Conservation (phyloP, 2,797 vertebrate genomes). For the Acomys russatus region DNA sequence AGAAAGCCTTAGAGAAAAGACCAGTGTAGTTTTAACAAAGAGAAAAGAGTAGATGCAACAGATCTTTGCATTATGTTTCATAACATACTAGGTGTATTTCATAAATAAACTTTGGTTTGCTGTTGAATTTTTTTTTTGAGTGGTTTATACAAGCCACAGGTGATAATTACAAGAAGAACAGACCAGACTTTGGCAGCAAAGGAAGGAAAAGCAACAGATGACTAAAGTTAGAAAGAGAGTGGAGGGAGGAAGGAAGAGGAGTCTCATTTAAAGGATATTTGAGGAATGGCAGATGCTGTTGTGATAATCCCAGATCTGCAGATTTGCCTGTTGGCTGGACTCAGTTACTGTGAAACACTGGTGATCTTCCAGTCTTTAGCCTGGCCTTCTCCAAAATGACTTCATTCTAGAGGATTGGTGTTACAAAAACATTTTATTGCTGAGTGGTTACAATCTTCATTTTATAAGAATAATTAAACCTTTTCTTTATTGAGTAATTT, state of each 20-base stretch:
- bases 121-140: constrained; percentile 24
- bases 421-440: constrained; percentile 32
- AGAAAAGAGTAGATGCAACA: not conserved
- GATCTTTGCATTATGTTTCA: not conserved
- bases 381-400: not conserved
- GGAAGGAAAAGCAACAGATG: not conserved
- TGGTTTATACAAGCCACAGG: constrained; percentile 16
- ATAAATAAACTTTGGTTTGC: constrained; percentile 48
- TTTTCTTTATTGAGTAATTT: constrained; percentile 58
- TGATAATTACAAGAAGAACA: not conserved
- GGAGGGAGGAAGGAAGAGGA: not conserved
- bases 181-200: constrained; percentile 40
- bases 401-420: constrained; percentile 18
- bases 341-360: not conserved
- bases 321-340: not conserved
- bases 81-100: not conserved
- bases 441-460: constrained; percentile 54
- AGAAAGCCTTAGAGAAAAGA: constrained; percentile 12
- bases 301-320: not conserved
- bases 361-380: constrained; percentile 28
- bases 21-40: not conserved
- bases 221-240: not conserved
- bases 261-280: not conserved
- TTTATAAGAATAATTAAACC: constrained; percentile 66
- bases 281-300: not conserved